phyloP scores from a whole-genome alignment of 2,113 vertebrate genomes.

The Pycnonotus jocosus region DNA sequence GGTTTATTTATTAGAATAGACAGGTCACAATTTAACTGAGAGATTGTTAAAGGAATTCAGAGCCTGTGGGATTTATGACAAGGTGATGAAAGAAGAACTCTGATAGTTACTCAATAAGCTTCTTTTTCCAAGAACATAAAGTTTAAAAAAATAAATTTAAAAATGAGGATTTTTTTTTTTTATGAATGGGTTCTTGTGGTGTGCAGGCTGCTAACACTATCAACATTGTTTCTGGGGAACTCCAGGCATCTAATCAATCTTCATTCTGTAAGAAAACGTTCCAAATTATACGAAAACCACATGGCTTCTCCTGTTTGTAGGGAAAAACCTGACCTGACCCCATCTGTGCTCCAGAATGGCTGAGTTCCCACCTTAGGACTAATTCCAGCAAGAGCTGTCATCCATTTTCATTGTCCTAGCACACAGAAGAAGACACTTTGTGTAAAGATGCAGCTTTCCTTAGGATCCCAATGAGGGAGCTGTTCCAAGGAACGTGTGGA shows the following conservation, averaged over 20 bases:
- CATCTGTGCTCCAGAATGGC: slow-evolving; percentile 41
- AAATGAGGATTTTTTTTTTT: slow-evolving; percentile 29
- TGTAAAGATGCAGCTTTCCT: neutral
- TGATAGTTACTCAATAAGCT: slow-evolving; percentile 60
- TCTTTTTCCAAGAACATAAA: slow-evolving; percentile 54
- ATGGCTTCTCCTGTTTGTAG: slow-evolving; percentile 59
- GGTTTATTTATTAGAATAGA: slow-evolving; percentile 52
- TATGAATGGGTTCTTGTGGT: slow-evolving; percentile 63
- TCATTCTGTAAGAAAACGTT: slow-evolving; percentile 56
- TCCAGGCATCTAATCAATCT: slow-evolving; percentile 67
- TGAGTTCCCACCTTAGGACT: neutral
- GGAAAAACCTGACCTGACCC: slow-evolving; percentile 48
- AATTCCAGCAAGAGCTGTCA: slow-evolving; percentile 1
- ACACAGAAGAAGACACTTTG: neutral
- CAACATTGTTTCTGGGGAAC: slow-evolving; percentile 66
- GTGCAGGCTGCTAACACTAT: slow-evolving; percentile 63
- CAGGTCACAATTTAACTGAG: slow-evolving; percentile 53
- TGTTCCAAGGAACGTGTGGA: neutral
- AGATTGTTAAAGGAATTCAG: slow-evolving; percentile 61
- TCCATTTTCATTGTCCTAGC: slow-evolving; percentile 5
- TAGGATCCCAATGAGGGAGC: neutral
- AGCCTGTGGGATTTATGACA: slow-evolving; percentile 58
- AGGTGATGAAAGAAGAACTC: slow-evolving; percentile 61
- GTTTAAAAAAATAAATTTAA: slow-evolving; percentile 25
- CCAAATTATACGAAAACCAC: slow-evolving; percentile 61